A percentile compares a stretch with the other conserved stretches of the same genome.
phyloP scores from a whole-genome alignment of 92 coral and sea anemone species.

The Epizoanthus stellaris region DNA sequence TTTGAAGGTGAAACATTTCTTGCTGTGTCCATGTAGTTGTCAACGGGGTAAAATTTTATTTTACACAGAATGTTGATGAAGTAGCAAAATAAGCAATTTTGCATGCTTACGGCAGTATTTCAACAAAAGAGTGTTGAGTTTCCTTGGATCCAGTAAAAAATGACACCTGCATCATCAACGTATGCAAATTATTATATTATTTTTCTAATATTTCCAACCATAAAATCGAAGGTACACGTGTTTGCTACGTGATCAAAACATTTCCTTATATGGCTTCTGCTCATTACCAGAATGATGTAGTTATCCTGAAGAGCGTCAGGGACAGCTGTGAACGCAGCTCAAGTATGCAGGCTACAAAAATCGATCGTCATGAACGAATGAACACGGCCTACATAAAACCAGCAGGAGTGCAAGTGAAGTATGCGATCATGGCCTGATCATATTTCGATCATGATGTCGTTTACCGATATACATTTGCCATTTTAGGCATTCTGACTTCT shows the following conservation, averaged over 20 bases:
- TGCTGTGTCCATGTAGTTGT: slow-evolving; percentile 1
- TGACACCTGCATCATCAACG: not conserved
- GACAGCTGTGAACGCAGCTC: not conserved
- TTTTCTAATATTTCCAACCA: not conserved
- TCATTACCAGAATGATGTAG: too few species aligned
- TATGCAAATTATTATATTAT: not conserved
- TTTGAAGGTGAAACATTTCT: not conserved
- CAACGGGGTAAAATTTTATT: not conserved
- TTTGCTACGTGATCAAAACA: not conserved
- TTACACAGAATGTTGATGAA: not conserved
- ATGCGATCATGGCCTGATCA: not conserved
- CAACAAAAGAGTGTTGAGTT: not conserved
- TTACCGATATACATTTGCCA: not conserved
- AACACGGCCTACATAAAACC: not conserved
- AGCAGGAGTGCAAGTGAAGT: not conserved
- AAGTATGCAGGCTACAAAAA: not conserved
- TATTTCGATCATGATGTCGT: not conserved
- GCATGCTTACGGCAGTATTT: too few species aligned
- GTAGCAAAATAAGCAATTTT: not conserved
- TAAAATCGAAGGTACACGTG: not conserved
- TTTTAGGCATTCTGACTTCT: not conserved
- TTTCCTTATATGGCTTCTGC: slow-evolving; percentile 27
- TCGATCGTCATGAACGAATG: slow-evolving; percentile 3
- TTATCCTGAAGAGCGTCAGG: not conserved
- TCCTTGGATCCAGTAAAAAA: not conserved